Evolutionary conservation across 2,797 vertebrate species (phyloP), one percentile per base, ranked within the genome.

Genomic region (Bovichtus variegatus): DNA sequence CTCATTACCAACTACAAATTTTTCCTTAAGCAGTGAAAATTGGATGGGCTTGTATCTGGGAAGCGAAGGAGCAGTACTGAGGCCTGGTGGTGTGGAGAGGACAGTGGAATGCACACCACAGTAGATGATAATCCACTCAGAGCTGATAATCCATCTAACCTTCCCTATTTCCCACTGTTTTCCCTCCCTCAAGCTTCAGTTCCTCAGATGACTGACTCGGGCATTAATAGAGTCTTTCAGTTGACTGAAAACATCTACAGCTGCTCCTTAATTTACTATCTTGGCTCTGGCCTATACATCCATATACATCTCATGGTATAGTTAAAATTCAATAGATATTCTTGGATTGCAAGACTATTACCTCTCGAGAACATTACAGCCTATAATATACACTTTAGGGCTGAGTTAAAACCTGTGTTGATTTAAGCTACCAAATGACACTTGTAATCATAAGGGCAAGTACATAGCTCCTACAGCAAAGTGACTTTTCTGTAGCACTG

Each of bases 111-210:
- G 89, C 85, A 90, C 88, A 87, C 90, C 82, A 84, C 87, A 87
- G 89, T 88, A 89, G 84, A 92, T 93, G 91, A 93, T 94, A 94
- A 93, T 93, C 91, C 92, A 93, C 85, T 85, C 76, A 86, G 89
- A 92, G 85, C 89, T 93, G 92, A 91, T 94, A 93, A 94, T 94
- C 91, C 88, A 91, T 79, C 87, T 81, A 86, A 76, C 91, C 87
- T 90, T 91, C 86, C 86, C 82, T 67, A 81, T 88, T 93, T 91
- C 89, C 90, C 91, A 93, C 89, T 91, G 86, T 91, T 92, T 89
- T 88, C 83, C 87, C 73, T 89, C 87, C 87, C 78, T 91, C 65
- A 85, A 90, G 76, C 76, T 81, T 86, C 80, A 87, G 70, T 80
- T 89, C 71, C 83, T 86, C 82, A 91, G 80, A 91, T 87, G 90